Conservation (phyloP, 1,140 invertebrate species). For the Zaprionus nigranus region DNA sequence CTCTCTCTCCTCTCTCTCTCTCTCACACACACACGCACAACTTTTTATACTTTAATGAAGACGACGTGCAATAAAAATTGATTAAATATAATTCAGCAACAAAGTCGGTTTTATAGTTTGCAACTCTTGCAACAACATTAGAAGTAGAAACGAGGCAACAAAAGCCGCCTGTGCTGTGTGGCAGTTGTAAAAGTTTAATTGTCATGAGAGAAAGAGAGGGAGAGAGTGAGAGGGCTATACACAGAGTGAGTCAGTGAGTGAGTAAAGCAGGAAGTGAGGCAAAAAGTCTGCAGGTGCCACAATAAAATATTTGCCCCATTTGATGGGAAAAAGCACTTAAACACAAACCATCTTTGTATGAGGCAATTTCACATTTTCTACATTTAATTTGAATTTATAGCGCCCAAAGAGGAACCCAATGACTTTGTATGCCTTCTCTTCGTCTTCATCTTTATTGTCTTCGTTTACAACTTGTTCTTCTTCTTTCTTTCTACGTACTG, state of each 20-base stretch:
- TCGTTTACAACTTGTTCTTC: neutral
- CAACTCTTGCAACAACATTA: slow-evolving; percentile 47
- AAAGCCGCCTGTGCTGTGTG: slow-evolving; percentile 47
- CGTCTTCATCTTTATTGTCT: neutral
- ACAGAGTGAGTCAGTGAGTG: slow-evolving; percentile 15
- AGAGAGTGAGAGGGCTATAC: neutral
- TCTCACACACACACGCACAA: slow-evolving; percentile 28
- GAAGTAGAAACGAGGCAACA: slow-evolving; percentile 45
- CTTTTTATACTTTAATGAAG: slow-evolving; percentile 82
- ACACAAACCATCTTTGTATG: slow-evolving; percentile 48
- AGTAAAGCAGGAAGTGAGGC: slow-evolving; percentile 2
- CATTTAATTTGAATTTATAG: slow-evolving; percentile 59
- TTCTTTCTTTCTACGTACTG: neutral
- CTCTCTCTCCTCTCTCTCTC: neutral
- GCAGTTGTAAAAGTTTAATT: slow-evolving; percentile 76
- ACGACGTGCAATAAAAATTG: slow-evolving; percentile 81
- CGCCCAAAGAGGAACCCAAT: slow-evolving; percentile 18
- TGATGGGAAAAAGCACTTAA: slow-evolving; percentile 58
- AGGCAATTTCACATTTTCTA: slow-evolving; percentile 49
- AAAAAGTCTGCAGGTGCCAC: slow-evolving; percentile 33
- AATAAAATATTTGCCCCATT: slow-evolving; percentile 54
- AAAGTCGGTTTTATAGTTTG: slow-evolving; percentile 75
- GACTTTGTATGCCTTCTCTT: neutral
- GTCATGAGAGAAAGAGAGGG: slow-evolving; percentile 28
- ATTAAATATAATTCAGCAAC: slow-evolving; percentile 83